Evolutionary conservation across 2,797 vertebrate genomes (phyloP), one percentile per base, ranked within the genome.

Genomic region (Liparis tanakae): DNA sequence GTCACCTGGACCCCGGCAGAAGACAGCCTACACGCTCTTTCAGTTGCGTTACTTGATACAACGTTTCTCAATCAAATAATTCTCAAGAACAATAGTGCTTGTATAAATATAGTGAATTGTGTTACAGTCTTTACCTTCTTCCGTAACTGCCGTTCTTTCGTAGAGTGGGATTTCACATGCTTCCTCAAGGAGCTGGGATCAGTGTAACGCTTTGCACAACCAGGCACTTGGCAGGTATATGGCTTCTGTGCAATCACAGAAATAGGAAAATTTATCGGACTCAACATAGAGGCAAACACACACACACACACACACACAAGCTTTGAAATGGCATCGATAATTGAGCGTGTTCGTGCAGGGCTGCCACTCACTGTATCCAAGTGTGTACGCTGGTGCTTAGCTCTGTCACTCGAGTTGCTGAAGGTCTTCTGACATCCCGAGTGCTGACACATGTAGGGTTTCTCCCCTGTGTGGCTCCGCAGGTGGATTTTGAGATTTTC

Each of bases 401-500:
- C 98, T 0, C 98, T 94, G 90, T 99, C 98, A 0, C 98, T 99
- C 74, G 97, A 99, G 95, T 99, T 99, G 92, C 97, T 99, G 95
- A 99, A 99, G 0, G 98, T 96, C 91, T 99, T 99, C 89, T 95
- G 94, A 88, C 98, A 99, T 79, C 96, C 97, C 0, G 95, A 95
- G 74, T 98, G 95, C 82, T 97, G 97, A 90, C 98, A 99, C 36
- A 95, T 79, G 62, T 99, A 99, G 0, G 98, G 98, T 62, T 98
- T 99, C 87, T 99, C 98, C 18, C 98, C 98, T 0, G 98, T 99
- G 88, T 99, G 98, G 87, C 97, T 99, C 59, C 98, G 94, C 81
- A 97, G 92, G 82, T 99, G 98, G 91, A 99, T 99, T 91, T 99
- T 99, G 76, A 99, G 95, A 82, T 99, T 99, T 92, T 99, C 98